These are phyloP conservation scores for Pollimyrus isidori DNA, from an alignment of 2,113 vertebrate genomes.

Conservation along the genomic window DNA sequence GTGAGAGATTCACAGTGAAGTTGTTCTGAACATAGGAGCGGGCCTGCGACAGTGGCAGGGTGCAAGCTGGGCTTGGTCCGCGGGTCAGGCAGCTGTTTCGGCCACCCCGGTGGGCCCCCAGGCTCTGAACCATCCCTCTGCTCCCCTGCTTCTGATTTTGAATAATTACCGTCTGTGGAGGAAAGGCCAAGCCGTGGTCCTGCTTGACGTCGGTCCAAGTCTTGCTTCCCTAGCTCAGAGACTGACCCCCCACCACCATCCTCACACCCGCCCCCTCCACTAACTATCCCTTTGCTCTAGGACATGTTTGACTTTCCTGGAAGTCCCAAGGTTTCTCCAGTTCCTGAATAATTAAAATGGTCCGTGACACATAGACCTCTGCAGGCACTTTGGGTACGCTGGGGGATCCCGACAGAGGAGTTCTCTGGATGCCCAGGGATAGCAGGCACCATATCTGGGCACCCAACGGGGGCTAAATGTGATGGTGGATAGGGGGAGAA, in stretches of 20 bases:
- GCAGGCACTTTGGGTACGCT: not conserved
- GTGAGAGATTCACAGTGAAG: conserved; percentile 1
- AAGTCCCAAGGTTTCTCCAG: not conserved
- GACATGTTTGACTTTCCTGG: conserved; percentile 5
- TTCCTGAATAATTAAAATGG: conserved; percentile 7
- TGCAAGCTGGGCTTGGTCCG: not conserved
- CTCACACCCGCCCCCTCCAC: not conserved
- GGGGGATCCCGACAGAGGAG: not conserved
- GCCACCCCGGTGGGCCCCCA: not conserved
- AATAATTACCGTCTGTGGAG: conserved; percentile 7
- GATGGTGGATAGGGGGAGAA: too few relatives aligned
- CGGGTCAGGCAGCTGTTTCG: not conserved
- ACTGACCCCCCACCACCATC: not conserved
- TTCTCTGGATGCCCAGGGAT: not conserved
- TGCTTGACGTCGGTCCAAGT: not conserved
- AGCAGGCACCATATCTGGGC: not conserved
- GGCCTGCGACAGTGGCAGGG: not conserved
- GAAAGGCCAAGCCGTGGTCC: not conserved
- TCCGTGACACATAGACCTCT: not conserved
- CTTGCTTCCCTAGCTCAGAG: not conserved
- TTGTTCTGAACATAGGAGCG: not conserved
- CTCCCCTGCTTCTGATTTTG: not conserved
- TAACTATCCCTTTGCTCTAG: not conserved
- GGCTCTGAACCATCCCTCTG: not conserved
- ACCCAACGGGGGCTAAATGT: not conserved